phyloP scores from a whole-genome alignment of 2,113 vertebrate genomes.

The Podarcis muralis region DNA sequence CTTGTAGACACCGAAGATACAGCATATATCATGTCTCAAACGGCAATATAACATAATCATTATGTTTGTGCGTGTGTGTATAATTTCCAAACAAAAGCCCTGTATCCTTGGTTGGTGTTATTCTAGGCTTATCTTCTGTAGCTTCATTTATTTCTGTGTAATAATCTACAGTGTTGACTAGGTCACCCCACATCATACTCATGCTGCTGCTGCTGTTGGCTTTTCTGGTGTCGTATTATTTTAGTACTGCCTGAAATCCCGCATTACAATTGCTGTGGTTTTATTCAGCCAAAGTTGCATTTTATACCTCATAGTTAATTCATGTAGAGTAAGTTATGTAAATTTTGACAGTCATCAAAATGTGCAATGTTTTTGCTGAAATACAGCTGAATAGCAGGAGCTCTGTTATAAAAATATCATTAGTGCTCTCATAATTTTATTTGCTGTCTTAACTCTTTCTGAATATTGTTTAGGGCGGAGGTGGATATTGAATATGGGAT shows the following conservation, averaged over 20 bases:
- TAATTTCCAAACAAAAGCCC: conserved; percentile 52
- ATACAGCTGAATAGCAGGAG: conserved; percentile 69
- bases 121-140: conserved; percentile 21
- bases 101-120: conserved; percentile 21
- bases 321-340: conserved; percentile 80
- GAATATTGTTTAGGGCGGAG: conserved; percentile 41
- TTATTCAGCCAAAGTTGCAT: conserved; percentile 78
- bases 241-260: conserved; percentile 64
- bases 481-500: conserved; percentile 36
- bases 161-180: conserved; percentile 40
- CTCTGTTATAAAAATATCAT: conserved; percentile 73
- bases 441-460: conserved; percentile 72
- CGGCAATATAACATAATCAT: background rate
- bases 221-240: conserved; percentile 59
- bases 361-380: conserved; percentile 74
- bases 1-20: conserved; percentile 36
- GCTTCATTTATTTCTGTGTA: conserved; percentile 45
- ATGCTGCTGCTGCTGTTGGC: conserved; percentile 55
- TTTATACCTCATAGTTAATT: conserved; percentile 81
- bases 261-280: conserved; percentile 65
- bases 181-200: conserved; percentile 42
- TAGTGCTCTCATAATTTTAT: conserved; percentile 73
- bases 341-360: conserved; percentile 83
- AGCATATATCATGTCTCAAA: background rate
- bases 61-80: background rate